A percentile compares a stretch with the other conserved stretches of the same genome.
These are phyloP conservation scores for Scaptodrosophila latifasciaeformis DNA, from an alignment of 2,888 invertebrate genomes.

Conservation along the genomic window DNA sequence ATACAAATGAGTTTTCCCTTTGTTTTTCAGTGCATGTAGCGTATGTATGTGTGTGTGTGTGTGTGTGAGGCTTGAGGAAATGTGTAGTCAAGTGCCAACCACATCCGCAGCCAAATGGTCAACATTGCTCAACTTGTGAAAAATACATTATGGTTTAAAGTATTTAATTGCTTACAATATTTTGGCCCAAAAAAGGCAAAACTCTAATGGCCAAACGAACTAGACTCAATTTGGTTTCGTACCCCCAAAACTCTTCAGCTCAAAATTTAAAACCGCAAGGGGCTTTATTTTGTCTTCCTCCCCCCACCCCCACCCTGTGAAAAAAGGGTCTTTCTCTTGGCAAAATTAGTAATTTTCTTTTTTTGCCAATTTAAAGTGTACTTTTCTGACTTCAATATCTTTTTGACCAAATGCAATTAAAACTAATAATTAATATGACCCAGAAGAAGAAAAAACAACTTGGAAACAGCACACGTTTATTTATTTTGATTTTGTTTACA, in stretches of 20 bases:
- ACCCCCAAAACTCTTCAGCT: neutral
- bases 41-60: constrained; percentile 30
- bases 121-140: constrained; percentile 65
- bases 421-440: constrained; percentile 61
- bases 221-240: constrained; percentile 1
- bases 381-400: neutral
- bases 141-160: constrained; percentile 64
- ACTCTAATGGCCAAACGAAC: constrained; percentile 23
- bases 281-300: too few species aligned
- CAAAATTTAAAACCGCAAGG: neutral
- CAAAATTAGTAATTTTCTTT: too few species aligned
- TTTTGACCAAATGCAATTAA: constrained; percentile 61
- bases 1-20: constrained; percentile 53
- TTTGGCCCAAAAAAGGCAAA: constrained; percentile 31
- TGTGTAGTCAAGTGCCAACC: constrained; percentile 23
- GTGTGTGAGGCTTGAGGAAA: neutral
- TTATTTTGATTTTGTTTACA: too few species aligned
- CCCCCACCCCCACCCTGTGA: too few species aligned
- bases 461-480: constrained; percentile 27
- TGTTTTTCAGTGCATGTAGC: constrained; percentile 44
- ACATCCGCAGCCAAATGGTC: constrained; percentile 61
- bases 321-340: too few species aligned
- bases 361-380: neutral
- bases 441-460: constrained; percentile 2
- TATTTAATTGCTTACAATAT: constrained; percentile 63